Conservation (phyloP, 2,113 vertebrate species). For the Oenanthe melanoleuca region DNA sequence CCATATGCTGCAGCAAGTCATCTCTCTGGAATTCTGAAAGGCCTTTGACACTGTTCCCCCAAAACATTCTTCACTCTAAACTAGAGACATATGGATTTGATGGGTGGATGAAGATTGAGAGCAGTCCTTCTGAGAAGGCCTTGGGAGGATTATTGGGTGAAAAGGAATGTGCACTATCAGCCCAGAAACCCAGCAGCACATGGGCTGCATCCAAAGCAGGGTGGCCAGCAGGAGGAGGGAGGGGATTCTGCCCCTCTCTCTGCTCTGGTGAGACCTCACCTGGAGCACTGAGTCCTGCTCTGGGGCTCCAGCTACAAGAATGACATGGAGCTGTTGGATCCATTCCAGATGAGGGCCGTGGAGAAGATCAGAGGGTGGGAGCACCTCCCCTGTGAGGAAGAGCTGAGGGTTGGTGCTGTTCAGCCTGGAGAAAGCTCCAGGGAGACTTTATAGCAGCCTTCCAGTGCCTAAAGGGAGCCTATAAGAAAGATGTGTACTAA, state of each 20-base stretch:
- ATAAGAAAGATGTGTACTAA: neutral
- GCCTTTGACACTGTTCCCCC: neutral
- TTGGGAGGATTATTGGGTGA: too few species aligned
- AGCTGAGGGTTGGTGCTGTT: rapidly evolving
- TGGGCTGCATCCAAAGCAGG: neutral
- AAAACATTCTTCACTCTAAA: neutral
- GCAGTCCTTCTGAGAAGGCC: neutral
- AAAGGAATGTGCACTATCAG: neutral
- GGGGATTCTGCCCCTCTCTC: neutral
- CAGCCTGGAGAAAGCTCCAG: rapidly evolving
- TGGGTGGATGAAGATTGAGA: neutral
- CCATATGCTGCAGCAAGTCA: neutral
- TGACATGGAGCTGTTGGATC: too few species aligned
- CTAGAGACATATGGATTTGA: neutral
- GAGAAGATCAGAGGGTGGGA: neutral
- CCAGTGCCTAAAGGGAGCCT: too few species aligned
- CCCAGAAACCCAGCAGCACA: neutral
- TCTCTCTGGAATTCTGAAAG: neutral
- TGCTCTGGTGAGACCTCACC: neutral
- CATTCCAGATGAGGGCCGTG: neutral
- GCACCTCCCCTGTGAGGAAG: rapidly evolving
- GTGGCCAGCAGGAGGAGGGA: neutral
- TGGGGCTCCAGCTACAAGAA: neutral
- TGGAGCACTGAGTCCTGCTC: neutral
- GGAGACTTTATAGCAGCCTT: neutral